Evolutionary conservation across 1,140 invertebrate genomes (phyloP).

Genomic region (Caenorhabditis remanei): DNA sequence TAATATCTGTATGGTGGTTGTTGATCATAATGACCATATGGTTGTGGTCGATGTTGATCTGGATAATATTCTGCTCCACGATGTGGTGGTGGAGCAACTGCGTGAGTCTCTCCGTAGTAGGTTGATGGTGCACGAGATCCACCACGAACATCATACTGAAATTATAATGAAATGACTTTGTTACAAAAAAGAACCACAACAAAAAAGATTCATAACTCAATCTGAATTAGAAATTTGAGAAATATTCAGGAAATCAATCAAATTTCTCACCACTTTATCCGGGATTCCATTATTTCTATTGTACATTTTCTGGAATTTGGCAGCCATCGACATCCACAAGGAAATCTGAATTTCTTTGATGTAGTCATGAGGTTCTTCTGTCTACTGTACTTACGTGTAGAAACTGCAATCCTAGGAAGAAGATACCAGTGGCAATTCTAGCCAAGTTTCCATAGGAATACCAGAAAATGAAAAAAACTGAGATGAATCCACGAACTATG

Average conservation of each 20-base stretch:
- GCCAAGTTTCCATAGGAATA: slow-evolving; percentile 75
- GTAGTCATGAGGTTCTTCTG: background rate
- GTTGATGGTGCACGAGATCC: slow-evolving; percentile 71
- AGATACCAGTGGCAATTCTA: slow-evolving; percentile 76
- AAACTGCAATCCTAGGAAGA: slow-evolving; percentile 77
- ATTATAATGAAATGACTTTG: background rate
- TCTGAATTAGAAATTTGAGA: too few species aligned
- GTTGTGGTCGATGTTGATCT: slow-evolving; percentile 47
- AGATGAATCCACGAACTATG: slow-evolving; percentile 75
- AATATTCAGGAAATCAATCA: background rate
- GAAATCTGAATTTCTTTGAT: slow-evolving; percentile 71
- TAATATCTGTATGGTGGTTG: slow-evolving; percentile 61
- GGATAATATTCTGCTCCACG: slow-evolving; percentile 53
- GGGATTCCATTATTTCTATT: slow-evolving; percentile 70
- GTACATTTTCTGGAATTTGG: slow-evolving; percentile 78
- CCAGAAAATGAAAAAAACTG: slow-evolving; percentile 74
- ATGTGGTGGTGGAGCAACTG: slow-evolving; percentile 54
- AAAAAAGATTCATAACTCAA: too few species aligned
- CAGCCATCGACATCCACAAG: slow-evolving; percentile 72
- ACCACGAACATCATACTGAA: slow-evolving; percentile 28
- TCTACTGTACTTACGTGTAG: slow-evolving; percentile 71
- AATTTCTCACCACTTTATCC: slow-evolving; percentile 64
- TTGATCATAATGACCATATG: slow-evolving; percentile 39
- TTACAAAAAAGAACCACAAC: too few species aligned
- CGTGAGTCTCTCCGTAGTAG: slow-evolving; percentile 73